Percentiles rank a stretch among this genome's conserved stretches.
These are phyloP conservation scores for Muscicapa comitata DNA, from an alignment of 2,797 vertebrate species.

Conservation along the genomic window DNA sequence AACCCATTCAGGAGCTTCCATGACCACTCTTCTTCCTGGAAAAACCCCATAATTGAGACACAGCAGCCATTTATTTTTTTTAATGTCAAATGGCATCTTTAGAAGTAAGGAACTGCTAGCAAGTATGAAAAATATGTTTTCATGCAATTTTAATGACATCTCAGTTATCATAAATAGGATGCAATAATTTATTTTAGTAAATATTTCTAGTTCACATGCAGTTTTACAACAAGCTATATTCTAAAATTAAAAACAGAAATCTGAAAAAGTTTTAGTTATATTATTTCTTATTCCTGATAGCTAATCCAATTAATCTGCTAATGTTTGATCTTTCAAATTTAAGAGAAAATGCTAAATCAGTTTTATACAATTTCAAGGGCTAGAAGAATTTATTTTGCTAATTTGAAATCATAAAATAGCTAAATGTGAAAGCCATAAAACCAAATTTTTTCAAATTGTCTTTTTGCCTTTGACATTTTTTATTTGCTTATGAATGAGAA, in stretches of 20 bases:
- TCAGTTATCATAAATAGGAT: neutral
- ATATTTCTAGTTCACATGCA: neutral
- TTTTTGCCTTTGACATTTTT: neutral
- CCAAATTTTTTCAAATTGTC: neutral
- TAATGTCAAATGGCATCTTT: neutral
- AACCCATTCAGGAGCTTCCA: neutral
- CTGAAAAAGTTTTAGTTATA: neutral
- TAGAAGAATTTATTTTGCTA: neutral
- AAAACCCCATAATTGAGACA: neutral
- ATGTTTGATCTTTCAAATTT: constrained; percentile 10
- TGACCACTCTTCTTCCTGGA: neutral
- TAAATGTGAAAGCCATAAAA: neutral
- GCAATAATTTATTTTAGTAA: constrained; percentile 27
- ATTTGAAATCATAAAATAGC: neutral
- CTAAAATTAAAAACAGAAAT: constrained; percentile 12
- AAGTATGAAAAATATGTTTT: neutral
- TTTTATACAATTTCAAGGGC: constrained; percentile 17
- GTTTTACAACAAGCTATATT: neutral
- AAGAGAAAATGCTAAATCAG: constrained; percentile 1
- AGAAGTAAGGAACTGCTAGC: neutral
- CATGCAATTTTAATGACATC: neutral
- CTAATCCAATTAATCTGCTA: neutral
- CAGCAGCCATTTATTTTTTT: neutral
- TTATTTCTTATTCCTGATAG: neutral
- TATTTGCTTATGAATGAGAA: neutral